A percentile compares a stretch with the other conserved stretches of the same genome.
These are phyloP conservation scores for Macrochelys suwanniensis DNA, from an alignment of 2,797 vertebrate genomes.

Conservation along the genomic window DNA sequence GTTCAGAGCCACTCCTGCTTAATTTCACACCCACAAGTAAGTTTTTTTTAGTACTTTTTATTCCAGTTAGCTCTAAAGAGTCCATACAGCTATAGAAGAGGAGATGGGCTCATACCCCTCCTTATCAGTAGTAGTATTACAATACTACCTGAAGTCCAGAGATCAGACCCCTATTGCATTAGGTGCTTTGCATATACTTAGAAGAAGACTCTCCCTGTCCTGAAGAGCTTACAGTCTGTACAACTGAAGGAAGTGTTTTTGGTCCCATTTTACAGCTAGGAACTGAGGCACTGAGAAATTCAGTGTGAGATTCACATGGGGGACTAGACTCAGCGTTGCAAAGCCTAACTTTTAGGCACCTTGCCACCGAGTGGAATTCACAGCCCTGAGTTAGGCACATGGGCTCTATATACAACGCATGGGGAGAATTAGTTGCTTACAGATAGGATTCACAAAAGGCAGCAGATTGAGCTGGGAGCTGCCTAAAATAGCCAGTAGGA, in stretches of 20 bases:
- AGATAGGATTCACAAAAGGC: neutral
- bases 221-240: neutral
- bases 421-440: neutral
- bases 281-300: neutral
- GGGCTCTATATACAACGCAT: neutral
- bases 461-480: neutral
- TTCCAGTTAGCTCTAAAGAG: neutral
- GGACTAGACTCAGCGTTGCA: neutral
- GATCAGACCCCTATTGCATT: neutral
- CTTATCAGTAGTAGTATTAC: neutral
- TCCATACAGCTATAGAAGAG: neutral
- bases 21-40: neutral
- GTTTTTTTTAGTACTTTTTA: neutral
- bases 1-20: fast-evolving
- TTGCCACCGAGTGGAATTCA: neutral
- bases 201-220: neutral
- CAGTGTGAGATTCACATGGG: neutral
- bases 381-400: neutral
- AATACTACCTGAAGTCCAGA: neutral
- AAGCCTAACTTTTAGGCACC: neutral
- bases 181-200: neutral
- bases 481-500: neutral
- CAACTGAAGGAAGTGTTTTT: neutral
- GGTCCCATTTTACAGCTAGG: neutral
- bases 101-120: fast-evolving